Evolutionary conservation across 2,888 invertebrate genomes (phyloP), one percentile per base, ranked within the genome.

Genomic region (Noctua fimbriata): DNA sequence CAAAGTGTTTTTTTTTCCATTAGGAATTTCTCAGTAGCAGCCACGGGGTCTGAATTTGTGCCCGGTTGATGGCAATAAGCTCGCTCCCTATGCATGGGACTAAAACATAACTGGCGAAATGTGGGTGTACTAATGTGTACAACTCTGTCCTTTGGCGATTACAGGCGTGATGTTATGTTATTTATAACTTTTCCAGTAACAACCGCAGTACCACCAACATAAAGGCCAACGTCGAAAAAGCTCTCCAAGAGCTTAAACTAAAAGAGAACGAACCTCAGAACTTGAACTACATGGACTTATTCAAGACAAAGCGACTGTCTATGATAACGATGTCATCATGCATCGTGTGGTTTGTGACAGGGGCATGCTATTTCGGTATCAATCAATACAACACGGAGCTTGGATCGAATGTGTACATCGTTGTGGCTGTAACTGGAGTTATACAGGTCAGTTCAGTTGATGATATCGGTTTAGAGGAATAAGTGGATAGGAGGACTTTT

Each of bases 351-450:
- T 90, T 91, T 36, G 86, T 92, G 1, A 86, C 89, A 7, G 94
- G 94, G 4, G 76, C 90, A 36, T 91, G 91, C 69, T 94, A 90
- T 83, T 95, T 83, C 70, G 94, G 95, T 16, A 89, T 94, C 65
- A 92, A 89, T 83, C 94, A 95, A 77, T 94, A 94, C 77, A 83
- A 91, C 41, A 90, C 93, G 1, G 87, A 91, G 10, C 83, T 94
- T 55, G 93, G 92, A 10, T 79, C 90, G 0, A 92, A 94, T 85
- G 87, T 93, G 63, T 93, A 92, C 58, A 76, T 93, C 1, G 90
- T 92, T 14, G 92, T 92, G 21, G 84, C 90, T 4, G 81, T 93
- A 49, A 73, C 92, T 76, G 94, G 94, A 32, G 73, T 93, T 24
- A 88, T 93, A 69, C 93, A 94, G 92, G 95, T 95, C 52, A 91